phyloP scores from a whole-genome alignment of 2,888 invertebrate genomes.

The Clusia tigrina region DNA sequence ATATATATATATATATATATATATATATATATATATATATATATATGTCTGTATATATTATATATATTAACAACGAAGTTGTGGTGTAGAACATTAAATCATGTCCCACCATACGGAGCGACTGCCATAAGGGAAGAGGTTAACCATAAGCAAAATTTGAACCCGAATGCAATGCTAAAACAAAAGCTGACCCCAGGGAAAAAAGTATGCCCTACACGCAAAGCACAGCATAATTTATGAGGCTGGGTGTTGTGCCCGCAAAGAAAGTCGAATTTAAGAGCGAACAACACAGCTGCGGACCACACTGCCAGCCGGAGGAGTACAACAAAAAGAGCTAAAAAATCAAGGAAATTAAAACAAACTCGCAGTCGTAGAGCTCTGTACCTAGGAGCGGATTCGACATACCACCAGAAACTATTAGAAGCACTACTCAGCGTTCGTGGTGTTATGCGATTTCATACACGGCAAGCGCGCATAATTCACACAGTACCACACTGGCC shows the following conservation, averaged over 20 bases:
- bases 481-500: neutral
- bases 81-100: neutral
- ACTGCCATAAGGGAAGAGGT: conserved; percentile 13
- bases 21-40: neutral
- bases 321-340: conserved; percentile 22
- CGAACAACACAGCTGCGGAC: neutral
- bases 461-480: neutral
- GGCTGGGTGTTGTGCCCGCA: conserved; percentile 10
- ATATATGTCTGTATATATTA: neutral
- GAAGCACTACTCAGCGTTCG: conserved; percentile 45
- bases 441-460: too few species aligned
- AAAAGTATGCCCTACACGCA: conserved; percentile 4
- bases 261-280: neutral
- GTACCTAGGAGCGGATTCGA: neutral
- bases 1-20: neutral
- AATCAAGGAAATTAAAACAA: neutral
- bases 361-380: too few species aligned
- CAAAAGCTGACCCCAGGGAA: conserved; percentile 18
- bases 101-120: neutral
- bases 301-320: too few species aligned
- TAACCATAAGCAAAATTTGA: neutral
- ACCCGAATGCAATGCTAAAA: conserved; percentile 14
- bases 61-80: neutral
- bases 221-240: conserved; percentile 22
- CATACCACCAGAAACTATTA: conserved; percentile 43